Conservation (phyloP, 2,797 vertebrate genomes). For the Lagorchestes hirsutus region DNA sequence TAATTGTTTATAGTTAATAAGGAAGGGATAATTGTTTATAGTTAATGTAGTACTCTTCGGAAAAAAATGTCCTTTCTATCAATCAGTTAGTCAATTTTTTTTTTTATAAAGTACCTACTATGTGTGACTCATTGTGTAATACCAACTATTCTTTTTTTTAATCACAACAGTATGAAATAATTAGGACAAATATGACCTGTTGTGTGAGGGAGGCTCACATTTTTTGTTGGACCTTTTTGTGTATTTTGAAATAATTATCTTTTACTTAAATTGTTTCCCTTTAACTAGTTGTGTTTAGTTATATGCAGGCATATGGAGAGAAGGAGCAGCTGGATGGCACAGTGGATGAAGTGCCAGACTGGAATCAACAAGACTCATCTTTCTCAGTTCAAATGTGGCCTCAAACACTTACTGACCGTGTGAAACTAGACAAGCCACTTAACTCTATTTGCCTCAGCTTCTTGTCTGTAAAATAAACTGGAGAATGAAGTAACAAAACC, state of each 20-base stretch:
- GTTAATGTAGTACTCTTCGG: not conserved
- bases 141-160: not conserved
- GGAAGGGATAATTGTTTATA: too few relatives aligned
- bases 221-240: not conserved
- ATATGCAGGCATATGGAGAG: not conserved
- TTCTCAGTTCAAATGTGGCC: not conserved
- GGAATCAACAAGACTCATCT: not conserved
- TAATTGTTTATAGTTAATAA: too few relatives aligned
- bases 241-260: not conserved
- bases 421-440: not conserved
- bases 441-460: not conserved
- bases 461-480: not conserved
- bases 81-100: not conserved
- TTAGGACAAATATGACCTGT: not conserved
- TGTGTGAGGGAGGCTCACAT: not conserved
- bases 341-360: not conserved
- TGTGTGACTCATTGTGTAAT: not conserved
- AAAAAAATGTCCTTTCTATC: not conserved
- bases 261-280: not conserved
- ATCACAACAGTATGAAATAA: not conserved
- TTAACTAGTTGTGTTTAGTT: not conserved
- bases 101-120: not conserved
- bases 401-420: not conserved
- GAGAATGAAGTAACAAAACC: not conserved
- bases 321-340: not conserved